Evolutionary conservation across 2,888 invertebrate species (phyloP).

Genomic region (Patella pellucida): DNA sequence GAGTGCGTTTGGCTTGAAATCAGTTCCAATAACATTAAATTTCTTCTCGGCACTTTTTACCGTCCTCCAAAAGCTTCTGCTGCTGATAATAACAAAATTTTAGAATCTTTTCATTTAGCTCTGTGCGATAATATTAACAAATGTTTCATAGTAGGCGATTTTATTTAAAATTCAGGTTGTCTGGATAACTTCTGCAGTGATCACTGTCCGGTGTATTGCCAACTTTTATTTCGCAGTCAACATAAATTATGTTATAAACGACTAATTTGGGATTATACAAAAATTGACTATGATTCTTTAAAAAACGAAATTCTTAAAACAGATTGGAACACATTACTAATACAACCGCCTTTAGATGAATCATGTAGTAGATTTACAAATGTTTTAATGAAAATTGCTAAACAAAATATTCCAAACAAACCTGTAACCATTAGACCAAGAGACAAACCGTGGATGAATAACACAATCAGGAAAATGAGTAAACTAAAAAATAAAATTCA

Average conservation of each 20-base stretch:
- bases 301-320: background rate
- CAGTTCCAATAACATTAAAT: background rate
- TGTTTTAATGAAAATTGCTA: background rate
- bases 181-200: background rate
- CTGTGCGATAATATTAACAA: background rate
- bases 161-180: background rate
- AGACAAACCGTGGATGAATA: constrained; percentile 1
- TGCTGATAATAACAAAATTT: background rate
- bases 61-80: background rate
- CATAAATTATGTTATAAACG: background rate
- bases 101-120: constrained; percentile 5
- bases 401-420: background rate
- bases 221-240: background rate
- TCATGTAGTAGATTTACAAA: background rate
- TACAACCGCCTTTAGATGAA: background rate
- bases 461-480: background rate
- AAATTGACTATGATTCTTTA: background rate
- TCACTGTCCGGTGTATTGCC: constrained; percentile 1
- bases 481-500: background rate
- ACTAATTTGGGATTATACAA: background rate
- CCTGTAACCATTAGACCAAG: background rate
- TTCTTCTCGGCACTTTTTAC: constrained; percentile 1
- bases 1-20: too few species aligned
- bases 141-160: background rate
- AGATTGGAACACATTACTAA: background rate